These are phyloP conservation scores for Eucidaris tribuloides DNA, from an alignment of 35 echinoderm and acorn worm genomes.

Conservation along the genomic window DNA sequence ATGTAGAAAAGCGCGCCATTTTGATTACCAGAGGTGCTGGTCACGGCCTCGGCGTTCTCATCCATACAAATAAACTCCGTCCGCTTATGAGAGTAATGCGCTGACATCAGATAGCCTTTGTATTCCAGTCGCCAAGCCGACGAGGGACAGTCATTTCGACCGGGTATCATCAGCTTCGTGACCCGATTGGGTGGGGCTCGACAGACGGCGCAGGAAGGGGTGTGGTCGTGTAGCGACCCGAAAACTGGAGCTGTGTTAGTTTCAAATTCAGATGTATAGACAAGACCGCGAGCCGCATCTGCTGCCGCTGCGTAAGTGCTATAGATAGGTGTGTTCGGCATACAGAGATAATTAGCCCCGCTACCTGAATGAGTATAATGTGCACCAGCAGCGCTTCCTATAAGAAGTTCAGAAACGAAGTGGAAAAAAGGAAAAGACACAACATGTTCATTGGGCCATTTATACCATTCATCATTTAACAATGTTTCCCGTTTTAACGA, in stretches of 20 bases:
- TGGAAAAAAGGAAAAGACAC: no score
- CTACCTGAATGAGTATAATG: slow-evolving; percentile 53
- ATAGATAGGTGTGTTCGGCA: slow-evolving; percentile 61
- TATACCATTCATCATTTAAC: no score
- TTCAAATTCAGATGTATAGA: slow-evolving; percentile 63
- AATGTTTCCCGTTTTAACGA: no score
- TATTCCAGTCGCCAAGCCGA: slow-evolving; percentile 61
- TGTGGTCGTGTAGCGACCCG: slow-evolving; percentile 29
- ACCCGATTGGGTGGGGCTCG: slow-evolving; percentile 15
- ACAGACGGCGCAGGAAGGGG: slow-evolving; percentile 49
- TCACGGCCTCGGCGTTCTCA: neutral
- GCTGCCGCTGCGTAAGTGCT: slow-evolving; percentile 4
- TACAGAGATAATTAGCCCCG: slow-evolving; percentile 47
- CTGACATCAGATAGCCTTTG: slow-evolving; percentile 41
- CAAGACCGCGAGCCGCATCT: slow-evolving; percentile 18
- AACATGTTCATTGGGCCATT: no score
- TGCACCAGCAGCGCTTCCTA: slow-evolving; percentile 42
- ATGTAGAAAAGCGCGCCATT: slow-evolving; percentile 26
- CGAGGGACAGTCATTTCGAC: slow-evolving; percentile 27
- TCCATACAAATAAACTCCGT: slow-evolving; percentile 51
- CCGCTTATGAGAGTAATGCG: slow-evolving; percentile 9
- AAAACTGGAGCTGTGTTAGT: neutral
- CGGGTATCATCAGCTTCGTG: slow-evolving; percentile 46
- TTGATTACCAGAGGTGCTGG: neutral
- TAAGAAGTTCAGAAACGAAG: no score